Evolutionary conservation across 1,140 invertebrate species (phyloP), one percentile per base, ranked within the genome.

Genomic region (Listronotus oregonensis): DNA sequence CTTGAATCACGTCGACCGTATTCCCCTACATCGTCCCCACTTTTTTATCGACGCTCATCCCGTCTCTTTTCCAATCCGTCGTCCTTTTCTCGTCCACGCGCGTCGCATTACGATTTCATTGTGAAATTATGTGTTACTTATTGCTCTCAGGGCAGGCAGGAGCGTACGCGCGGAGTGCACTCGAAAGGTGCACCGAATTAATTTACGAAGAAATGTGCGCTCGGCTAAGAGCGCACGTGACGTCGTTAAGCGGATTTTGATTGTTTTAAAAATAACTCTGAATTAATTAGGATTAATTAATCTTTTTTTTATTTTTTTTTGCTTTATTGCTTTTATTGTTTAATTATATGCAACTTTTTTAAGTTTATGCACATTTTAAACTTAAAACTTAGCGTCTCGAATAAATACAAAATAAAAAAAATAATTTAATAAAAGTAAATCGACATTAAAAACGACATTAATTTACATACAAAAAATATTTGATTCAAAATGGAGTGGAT

Each of bases 121-220:
- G 64, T 66, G 64, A 61, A 66, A 66, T 66, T 66, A 66, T 66
- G 64, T 66, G 64, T 66, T 66, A 60, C 64, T 66, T 66, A 66
- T 66, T 60, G 64, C 50, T 55, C 57, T 49, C 54, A 50, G 18
- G 46, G 42, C 57, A 52, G 49, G 44, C 60, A 54, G 62, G 62
- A 57, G 49, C 62, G 55, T 27, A 56, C 1, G 9, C 7, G 56
- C 49, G 44, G 54, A 44, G 37, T 51, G 60, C 46, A 61, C 46
- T 62, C 39, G 43, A 62, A 47, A 44, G 12, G 58, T 61, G 60
- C 60, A 62, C 50, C 60, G 56, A 49, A 59, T 59, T 59, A 46
- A 59, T 59, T 49, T 47, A 47, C 56, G 56, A 59, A 59, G 56
- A 59, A 59, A 59, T 59, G 43, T 18, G 56, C 56, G 56, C 11